Conservation (phyloP, 2,888 invertebrate genomes). For the Lasioglossum lativentre region DNA sequence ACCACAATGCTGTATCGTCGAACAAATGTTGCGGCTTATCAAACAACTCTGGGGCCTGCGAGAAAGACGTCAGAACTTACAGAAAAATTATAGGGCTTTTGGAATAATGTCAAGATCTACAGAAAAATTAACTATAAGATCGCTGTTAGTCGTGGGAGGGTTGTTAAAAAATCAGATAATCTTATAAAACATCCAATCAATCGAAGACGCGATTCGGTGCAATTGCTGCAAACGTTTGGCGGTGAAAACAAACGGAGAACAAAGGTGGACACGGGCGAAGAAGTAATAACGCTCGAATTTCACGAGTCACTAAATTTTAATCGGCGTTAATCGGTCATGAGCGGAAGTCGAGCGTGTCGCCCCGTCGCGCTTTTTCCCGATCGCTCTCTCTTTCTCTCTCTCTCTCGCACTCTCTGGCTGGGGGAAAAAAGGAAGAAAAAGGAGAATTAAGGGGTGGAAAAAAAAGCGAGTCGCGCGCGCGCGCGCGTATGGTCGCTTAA, state of each 20-base stretch:
- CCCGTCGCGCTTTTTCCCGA: constrained; percentile 13
- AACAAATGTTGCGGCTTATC: too few relatives aligned
- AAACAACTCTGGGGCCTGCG: too few relatives aligned
- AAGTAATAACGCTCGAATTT: constrained; percentile 29
- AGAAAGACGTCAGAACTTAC: neutral
- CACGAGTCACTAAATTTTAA: constrained; percentile 20
- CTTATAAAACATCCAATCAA: neutral
- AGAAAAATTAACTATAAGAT: too few relatives aligned
- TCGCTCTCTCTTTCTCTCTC: neutral
- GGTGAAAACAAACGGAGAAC: neutral
- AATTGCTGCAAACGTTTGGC: neutral
- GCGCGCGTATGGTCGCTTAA: constrained; percentile 25
- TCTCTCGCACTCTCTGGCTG: neutral
- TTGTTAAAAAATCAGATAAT: neutral
- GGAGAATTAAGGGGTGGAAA: neutral
- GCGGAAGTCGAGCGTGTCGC: constrained; percentile 15
- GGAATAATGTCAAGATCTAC: too few relatives aligned
- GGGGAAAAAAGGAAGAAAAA: neutral
- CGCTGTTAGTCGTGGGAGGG: neutral
- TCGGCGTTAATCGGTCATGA: constrained; percentile 30
- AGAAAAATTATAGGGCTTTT: too few relatives aligned
- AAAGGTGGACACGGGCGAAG: neutral
- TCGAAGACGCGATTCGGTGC: neutral
- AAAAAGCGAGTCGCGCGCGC: neutral
- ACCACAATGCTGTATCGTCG: too few relatives aligned